phyloP scores from a whole-genome alignment of 2,888 invertebrate species.

The Drosophila bunnanda region DNA sequence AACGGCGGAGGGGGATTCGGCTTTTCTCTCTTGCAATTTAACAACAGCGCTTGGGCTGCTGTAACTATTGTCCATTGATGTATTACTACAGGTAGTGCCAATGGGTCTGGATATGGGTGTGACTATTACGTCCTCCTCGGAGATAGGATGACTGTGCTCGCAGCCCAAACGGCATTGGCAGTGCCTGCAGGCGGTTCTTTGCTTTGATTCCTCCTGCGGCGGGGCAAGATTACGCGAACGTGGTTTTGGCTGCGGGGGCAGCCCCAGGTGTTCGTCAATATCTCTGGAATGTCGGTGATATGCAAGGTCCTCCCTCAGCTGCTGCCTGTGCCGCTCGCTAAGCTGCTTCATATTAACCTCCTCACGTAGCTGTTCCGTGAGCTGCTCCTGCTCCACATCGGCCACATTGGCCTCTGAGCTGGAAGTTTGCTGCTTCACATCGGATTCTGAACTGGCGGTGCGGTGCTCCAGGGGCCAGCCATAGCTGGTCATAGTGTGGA shows the following conservation, averaged over 20 bases:
- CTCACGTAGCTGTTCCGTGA: neutral
- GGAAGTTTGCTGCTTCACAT: neutral
- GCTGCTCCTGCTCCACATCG: neutral
- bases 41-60: neutral
- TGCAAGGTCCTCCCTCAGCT: neutral
- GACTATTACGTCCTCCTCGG: conserved; percentile 27
- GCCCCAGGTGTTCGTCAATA: neutral
- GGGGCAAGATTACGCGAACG: neutral
- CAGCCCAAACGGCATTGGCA: too few relatives aligned
- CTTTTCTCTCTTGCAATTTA: neutral
- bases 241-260: neutral
- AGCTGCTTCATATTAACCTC: too few relatives aligned
- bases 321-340: neutral
- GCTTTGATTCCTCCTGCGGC: neutral
- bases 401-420: neutral
- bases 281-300: neutral
- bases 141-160: neutral
- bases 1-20: neutral
- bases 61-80: neutral
- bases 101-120: conserved; percentile 31
- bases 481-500: conserved; percentile 2
- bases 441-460: neutral
- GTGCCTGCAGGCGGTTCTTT: neutral
- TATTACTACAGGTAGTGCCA: neutral
- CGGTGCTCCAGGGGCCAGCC: conserved; percentile 23